These are phyloP conservation scores for Gorilla gorilla DNA, from an alignment of 2,113 vertebrate genomes.

Conservation along the genomic window DNA sequence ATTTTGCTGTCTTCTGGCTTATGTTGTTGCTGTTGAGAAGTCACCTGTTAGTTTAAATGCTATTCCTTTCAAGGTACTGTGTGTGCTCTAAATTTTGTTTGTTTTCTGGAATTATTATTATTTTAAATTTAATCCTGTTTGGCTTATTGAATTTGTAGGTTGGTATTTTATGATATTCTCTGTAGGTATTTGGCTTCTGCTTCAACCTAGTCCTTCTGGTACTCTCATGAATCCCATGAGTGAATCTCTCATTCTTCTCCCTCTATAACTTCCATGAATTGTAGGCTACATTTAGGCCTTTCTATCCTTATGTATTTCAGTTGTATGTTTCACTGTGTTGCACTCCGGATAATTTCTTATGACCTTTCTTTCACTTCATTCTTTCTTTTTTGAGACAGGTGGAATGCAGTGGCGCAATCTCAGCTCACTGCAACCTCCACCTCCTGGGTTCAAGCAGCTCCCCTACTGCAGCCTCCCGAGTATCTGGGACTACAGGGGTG, in stretches of 20 bases:
- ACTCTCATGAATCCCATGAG: neutral
- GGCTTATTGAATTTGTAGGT: neutral
- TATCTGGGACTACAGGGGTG: too few relatives aligned
- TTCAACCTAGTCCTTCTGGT: neutral
- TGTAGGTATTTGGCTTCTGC: neutral
- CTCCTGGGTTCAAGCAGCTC: neutral
- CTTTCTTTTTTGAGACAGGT: neutral
- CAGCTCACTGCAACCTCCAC: neutral
- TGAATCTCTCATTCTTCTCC: neutral
- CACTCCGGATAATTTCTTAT: neutral
- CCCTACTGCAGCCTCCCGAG: too few relatives aligned
- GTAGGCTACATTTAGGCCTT: neutral
- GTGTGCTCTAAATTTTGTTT: constrained; percentile 17
- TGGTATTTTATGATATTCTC: neutral
- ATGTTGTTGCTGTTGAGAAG: neutral
- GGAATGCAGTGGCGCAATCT: neutral
- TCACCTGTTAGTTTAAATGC: neutral
- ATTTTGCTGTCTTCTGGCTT: neutral
- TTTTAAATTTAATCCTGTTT: constrained; percentile 41
- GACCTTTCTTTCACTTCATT: neutral
- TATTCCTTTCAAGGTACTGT: neutral
- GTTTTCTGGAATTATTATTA: neutral
- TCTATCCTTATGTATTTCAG: neutral
- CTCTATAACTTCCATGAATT: neutral
- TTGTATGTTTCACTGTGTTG: neutral